Base-by-base conservation (phyloP, 2,113 vertebrate genomes). In the Erythrocercus mccallii region DNA sequence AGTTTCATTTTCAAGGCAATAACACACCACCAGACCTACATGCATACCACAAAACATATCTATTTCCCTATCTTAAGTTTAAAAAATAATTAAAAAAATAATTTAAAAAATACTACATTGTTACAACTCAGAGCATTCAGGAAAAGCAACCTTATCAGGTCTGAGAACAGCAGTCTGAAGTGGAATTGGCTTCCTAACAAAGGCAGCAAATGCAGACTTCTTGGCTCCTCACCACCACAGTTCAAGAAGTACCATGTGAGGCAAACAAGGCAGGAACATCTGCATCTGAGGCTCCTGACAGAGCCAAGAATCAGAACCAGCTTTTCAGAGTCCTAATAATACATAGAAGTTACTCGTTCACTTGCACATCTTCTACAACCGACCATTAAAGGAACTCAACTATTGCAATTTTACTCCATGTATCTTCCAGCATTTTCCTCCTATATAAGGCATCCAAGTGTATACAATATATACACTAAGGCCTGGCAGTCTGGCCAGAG, bases 271-370 rank as follows among this genome's bases (percentile, higher is more conserved):
- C 69, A 78, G 11, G 24, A 80, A 38, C 28, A 57, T 40, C 37
- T 65, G 45, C 64, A 91, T 4, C 27, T 80, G n/a, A 69, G 28
- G 56, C 38, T 70, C 35, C 40, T 7, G 3, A 48, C 0, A 48
- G 15, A 50, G 27, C 6, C 51, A 64, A 69, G 15, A 76, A 53
- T 20, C 12, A 64, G 24, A 81, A 47, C 22, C 3, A 68, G n/a
- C n/a, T 83, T 73, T 77, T 40, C 6, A 11, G 62, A 91, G 23
- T 18, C 31, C 47, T 24, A 77, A 12, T 12, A 68, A 35, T 56
- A 35, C 4, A 5, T 0, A 21, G 16, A 61, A 69, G 30, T 24
- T 61, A 48, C 56, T 53, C 0, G 0, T 25, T 53, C 38, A 30
- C 17, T 47, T 21, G 60, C 53, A 50, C 24, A 56, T 60, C 35